A percentile compares a stretch with the other conserved stretches of the same genome.
Conservation (phyloP, 2,797 vertebrate species). For the Alca torda region DNA sequence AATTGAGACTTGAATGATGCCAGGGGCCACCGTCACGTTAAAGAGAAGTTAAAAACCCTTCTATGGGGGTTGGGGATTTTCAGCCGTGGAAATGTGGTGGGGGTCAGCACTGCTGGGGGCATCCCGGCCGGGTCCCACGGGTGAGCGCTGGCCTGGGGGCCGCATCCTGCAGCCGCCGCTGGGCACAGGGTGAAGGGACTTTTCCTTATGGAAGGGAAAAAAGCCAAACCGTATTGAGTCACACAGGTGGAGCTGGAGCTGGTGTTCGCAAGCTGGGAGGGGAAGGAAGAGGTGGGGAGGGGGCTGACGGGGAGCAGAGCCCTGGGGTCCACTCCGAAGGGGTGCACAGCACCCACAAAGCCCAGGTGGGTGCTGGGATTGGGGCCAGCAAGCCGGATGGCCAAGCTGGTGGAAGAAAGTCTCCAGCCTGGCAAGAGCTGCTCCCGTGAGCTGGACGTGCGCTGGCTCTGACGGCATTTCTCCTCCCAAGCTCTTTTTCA, state of each 20-base stretch:
- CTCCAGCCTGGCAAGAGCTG: background rate
- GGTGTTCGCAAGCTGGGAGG: background rate
- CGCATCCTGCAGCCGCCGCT: fast-evolving
- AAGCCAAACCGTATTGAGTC: background rate
- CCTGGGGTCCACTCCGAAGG: background rate
- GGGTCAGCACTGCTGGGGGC: background rate
- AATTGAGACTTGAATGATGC: background rate
- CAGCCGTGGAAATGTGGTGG: fast-evolving
- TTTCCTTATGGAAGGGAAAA: background rate
- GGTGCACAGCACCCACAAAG: background rate
- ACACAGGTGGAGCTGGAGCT: background rate
- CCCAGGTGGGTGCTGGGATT: background rate
- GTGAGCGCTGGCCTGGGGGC: background rate
- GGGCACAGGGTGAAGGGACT: background rate
- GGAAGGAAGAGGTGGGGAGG: background rate
- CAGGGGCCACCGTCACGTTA: fast-evolving
- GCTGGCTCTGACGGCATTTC: fast-evolving
- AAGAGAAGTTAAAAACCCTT: background rate
- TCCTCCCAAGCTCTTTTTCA: background rate
- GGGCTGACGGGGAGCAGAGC: background rate
- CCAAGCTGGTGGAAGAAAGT: background rate
- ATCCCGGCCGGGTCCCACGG: background rate
- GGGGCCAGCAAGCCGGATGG: fast-evolving
- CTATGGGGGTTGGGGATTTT: background rate
- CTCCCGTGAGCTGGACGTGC: background rate